These are phyloP conservation scores for Caradrina kadenii DNA, from an alignment of 2,888 invertebrate genomes.

Conservation along the genomic window DNA sequence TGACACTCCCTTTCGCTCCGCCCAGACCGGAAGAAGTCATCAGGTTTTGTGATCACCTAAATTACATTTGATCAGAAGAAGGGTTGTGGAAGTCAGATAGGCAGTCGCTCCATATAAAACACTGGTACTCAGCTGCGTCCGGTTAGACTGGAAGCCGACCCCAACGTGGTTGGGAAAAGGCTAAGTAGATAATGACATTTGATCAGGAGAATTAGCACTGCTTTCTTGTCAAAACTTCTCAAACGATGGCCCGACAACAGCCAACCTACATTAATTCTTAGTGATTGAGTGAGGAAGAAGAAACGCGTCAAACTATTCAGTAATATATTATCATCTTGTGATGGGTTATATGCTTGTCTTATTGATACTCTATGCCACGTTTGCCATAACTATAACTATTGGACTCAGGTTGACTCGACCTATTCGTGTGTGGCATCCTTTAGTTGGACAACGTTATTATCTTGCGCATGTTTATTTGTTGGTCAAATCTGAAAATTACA, in stretches of 20 bases:
- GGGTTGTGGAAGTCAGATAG: too few relatives aligned
- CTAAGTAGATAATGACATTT: too few relatives aligned
- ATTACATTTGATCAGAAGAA: too few relatives aligned
- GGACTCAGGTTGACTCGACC: conserved; percentile 51
- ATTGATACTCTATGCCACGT: conserved; percentile 41
- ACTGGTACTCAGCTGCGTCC: too few relatives aligned
- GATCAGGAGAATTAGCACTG: not conserved
- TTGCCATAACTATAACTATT: conserved; percentile 61
- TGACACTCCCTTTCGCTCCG: too few relatives aligned
- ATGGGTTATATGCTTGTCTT: not conserved
- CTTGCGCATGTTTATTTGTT: conserved; percentile 57
- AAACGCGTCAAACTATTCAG: not conserved
- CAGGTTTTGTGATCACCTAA: too few relatives aligned
- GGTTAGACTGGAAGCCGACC: too few relatives aligned
- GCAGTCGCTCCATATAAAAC: too few relatives aligned
- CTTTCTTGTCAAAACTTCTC: not conserved
- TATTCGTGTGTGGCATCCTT: conserved; percentile 77
- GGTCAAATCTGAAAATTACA: conserved; percentile 53
- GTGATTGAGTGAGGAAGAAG: not conserved
- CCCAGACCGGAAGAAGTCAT: too few relatives aligned
- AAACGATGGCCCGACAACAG: too few relatives aligned
- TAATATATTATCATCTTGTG: not conserved
- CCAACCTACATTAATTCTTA: not conserved
- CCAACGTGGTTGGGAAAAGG: too few relatives aligned
- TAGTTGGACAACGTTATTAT: conserved; percentile 64